Percentiles rank a stretch among this genome's conserved stretches.
phyloP scores from a whole-genome alignment of 1,140 invertebrate species.

The Penaeus japonicus region DNA sequence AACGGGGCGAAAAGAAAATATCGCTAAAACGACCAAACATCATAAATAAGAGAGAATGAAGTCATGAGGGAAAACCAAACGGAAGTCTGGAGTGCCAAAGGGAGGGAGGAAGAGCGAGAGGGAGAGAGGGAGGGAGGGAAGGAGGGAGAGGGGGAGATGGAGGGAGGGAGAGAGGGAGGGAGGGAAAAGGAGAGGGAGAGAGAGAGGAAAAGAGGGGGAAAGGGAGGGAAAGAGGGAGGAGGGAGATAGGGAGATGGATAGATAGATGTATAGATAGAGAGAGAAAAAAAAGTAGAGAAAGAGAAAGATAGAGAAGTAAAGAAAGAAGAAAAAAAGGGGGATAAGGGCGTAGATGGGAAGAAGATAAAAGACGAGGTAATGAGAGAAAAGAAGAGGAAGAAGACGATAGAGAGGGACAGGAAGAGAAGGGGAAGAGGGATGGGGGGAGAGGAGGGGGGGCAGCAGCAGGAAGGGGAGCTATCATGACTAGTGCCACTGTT shows the following conservation, averaged over 20 bases:
- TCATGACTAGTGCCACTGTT: neutral
- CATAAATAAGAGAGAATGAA: neutral
- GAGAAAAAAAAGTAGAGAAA: neutral
- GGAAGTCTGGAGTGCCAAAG: neutral
- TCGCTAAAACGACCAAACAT: no score
- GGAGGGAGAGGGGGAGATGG: neutral
- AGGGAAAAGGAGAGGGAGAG: neutral
- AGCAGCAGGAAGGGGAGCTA: neutral
- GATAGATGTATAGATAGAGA: neutral
- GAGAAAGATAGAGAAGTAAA: neutral
- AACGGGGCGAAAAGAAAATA: no score
- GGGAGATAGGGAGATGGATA: neutral
- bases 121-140: neutral
- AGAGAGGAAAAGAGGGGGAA: neutral
- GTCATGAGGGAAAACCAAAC: neutral
- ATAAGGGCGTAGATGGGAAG: neutral
- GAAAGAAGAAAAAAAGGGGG: neutral
- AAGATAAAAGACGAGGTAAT: neutral
- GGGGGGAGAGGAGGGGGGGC: neutral
- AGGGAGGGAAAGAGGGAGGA: slow-evolving; percentile 2
- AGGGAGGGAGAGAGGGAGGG: neutral
- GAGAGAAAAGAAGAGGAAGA: neutral
- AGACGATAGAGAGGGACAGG: neutral
- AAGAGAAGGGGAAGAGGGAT: neutral
- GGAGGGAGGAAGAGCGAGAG: neutral